Conservation (phyloP, 2,113 vertebrate species). For the Trematocara macrostoma region DNA sequence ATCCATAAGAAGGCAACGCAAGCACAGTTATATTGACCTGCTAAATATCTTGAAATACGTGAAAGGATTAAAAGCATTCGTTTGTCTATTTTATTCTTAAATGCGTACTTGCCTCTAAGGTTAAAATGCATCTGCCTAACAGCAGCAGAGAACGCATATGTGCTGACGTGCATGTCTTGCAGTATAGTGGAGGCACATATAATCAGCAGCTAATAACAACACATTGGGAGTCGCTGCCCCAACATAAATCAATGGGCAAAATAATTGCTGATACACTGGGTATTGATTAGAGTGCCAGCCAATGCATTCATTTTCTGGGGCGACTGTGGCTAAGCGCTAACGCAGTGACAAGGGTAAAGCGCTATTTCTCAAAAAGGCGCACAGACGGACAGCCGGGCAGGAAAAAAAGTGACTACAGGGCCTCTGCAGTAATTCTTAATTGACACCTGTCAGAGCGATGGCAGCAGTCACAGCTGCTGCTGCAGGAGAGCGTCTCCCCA, state of each 20-base stretch:
- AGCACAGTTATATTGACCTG: neutral
- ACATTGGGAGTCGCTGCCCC: conserved; percentile 85
- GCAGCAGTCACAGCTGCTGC: conserved; percentile 87
- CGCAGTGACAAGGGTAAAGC: conserved; percentile 99
- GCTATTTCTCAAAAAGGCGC: conserved; percentile 92
- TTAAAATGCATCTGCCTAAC: conserved; percentile 10
- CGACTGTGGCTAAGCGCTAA: conserved; percentile 87
- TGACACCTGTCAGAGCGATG: conserved; percentile 96
- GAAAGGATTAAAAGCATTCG: neutral
- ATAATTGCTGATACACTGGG: conserved; percentile 99
- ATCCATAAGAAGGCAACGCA: neutral
- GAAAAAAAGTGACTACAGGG: conserved; percentile 73
- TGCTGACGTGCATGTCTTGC: neutral
- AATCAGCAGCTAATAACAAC: conserved; percentile 98
- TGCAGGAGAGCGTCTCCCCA: conserved; percentile 84
- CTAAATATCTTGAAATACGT: neutral
- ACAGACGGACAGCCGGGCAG: conserved; percentile 86
- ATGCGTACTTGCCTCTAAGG: neutral
- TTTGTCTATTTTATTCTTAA: neutral
- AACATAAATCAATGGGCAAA: conserved; percentile 99
- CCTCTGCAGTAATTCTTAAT: conserved; percentile 99
- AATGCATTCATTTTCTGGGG: conserved; percentile 89
- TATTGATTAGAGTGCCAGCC: conserved; percentile 95
- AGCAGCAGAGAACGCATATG: neutral
- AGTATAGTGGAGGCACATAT: conserved; percentile 83